A percentile compares a stretch with the other conserved stretches of the same genome.
These are phyloP conservation scores for Prorops nasuta DNA, from an alignment of 1,140 invertebrate species.

Conservation along the genomic window DNA sequence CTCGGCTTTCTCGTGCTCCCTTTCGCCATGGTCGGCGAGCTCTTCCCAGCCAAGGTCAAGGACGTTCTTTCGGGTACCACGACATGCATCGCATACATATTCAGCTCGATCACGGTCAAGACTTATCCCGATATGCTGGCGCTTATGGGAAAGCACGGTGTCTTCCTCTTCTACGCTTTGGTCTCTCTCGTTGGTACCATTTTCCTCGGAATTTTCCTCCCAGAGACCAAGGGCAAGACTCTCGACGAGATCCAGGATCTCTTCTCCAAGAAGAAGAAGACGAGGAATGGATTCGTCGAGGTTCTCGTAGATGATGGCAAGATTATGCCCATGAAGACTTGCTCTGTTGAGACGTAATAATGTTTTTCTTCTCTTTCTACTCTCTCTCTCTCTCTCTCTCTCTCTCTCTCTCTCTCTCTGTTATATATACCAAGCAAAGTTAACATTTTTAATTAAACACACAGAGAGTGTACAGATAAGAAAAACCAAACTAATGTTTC, in stretches of 20 bases:
- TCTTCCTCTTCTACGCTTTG: constrained; percentile 71
- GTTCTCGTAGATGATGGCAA: too few species aligned
- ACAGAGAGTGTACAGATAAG: too few species aligned
- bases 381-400: too few species aligned
- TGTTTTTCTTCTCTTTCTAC: too few species aligned
- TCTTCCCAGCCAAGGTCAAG: constrained; percentile 67
- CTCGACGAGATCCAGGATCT: constrained; percentile 70
- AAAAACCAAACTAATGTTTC: too few species aligned
- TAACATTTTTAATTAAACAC: too few species aligned
- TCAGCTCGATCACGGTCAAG: constrained; percentile 74
- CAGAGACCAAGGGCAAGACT: constrained; percentile 79
- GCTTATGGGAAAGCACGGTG: constrained; percentile 60
- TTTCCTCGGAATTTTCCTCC: constrained; percentile 68
- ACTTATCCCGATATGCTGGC: constrained; percentile 64
- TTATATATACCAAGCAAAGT: too few species aligned
- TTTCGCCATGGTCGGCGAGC: constrained; percentile 75
- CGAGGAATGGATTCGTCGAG: background rate
- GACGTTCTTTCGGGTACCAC: constrained; percentile 68
- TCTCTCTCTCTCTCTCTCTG: too few species aligned
- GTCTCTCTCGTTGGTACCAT: constrained; percentile 68
- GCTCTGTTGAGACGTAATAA: too few species aligned
- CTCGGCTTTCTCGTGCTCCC: constrained; percentile 66
- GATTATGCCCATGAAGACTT: too few species aligned
- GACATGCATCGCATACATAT: constrained; percentile 66
- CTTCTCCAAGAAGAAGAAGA: constrained; percentile 44